Percentiles rank a stretch among this genome's conserved stretches.
Evolutionary conservation across 1,140 invertebrate species (phyloP).

Genomic region (Leptopilina boulardi): DNA sequence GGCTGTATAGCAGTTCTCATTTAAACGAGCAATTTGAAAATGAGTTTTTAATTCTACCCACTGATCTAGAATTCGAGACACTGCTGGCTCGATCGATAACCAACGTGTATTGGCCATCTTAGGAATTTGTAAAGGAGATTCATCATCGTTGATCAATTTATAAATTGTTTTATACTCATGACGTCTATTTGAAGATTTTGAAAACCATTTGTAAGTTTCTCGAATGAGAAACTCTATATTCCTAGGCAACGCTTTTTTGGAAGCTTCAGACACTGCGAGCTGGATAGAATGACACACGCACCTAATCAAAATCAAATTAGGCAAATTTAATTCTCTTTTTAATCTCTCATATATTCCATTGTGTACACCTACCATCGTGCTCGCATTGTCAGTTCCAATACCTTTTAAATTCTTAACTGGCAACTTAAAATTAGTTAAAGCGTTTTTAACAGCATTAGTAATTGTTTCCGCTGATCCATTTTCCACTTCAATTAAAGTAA

Average conservation of each 20-base stretch:
- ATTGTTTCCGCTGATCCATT: slow-evolving; percentile 46
- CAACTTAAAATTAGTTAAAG: slow-evolving; percentile 36
- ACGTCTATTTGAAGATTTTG: slow-evolving; percentile 47
- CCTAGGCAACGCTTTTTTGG: slow-evolving; percentile 43
- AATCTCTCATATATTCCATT: slow-evolving; percentile 46
- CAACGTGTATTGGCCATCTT: not conserved
- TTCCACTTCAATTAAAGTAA: slow-evolving; percentile 41
- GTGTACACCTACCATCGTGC: slow-evolving; percentile 47
- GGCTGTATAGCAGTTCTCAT: not conserved
- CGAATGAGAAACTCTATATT: slow-evolving; percentile 53
- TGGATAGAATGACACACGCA: slow-evolving; percentile 57
- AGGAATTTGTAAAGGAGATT: not conserved
- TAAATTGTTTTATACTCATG: slow-evolving; percentile 46
- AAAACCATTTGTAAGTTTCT: slow-evolving; percentile 62
- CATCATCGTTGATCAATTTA: slow-evolving; percentile 40
- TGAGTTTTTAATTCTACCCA: slow-evolving; percentile 26
- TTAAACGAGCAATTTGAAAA: too few relatives aligned
- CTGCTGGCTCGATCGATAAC: slow-evolving; percentile 33
- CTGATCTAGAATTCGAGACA: slow-evolving; percentile 28
- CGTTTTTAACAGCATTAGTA: slow-evolving; percentile 35
- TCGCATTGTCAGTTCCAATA: slow-evolving; percentile 47
- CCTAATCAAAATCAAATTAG: slow-evolving; percentile 51
- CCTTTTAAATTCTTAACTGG: slow-evolving; percentile 47
- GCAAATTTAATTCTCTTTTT: slow-evolving; percentile 38
- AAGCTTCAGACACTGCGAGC: slow-evolving; percentile 47